Conservation (phyloP, 2,888 invertebrate species). For the Tachystola acroxantha region DNA sequence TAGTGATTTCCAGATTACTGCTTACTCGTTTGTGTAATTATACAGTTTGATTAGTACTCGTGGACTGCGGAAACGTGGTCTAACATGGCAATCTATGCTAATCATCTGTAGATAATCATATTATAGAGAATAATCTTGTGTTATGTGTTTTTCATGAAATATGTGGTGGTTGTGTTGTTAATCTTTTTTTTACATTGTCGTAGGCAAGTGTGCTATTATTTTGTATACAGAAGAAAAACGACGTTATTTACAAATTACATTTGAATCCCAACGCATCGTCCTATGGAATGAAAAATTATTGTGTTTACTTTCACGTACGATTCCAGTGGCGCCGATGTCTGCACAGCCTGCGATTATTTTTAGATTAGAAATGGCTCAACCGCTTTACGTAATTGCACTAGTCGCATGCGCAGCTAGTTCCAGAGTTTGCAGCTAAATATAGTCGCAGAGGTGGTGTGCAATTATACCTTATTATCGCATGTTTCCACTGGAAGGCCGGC, state of each 20-base stretch:
- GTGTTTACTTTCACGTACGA: conserved; percentile 72
- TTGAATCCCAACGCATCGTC: too few species aligned
- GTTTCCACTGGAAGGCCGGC: conserved; percentile 69
- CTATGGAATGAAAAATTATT: conserved; percentile 50
- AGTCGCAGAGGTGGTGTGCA: conserved; percentile 68
- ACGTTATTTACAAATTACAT: too few species aligned
- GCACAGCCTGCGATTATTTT: conserved; percentile 76
- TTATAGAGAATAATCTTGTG: background rate
- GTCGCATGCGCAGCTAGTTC: conserved; percentile 72
- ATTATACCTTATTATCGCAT: conserved; percentile 76
- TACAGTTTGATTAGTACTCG: background rate
- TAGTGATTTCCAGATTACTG: conserved; percentile 8
- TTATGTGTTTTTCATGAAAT: too few species aligned
- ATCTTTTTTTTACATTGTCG: too few species aligned
- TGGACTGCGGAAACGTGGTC: background rate
- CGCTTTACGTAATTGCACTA: conserved; percentile 76
- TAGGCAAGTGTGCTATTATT: too few species aligned
- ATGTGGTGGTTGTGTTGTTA: too few species aligned
- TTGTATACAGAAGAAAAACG: too few species aligned
- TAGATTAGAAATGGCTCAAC: conserved; percentile 79
- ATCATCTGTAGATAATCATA: background rate
- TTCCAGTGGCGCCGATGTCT: conserved; percentile 71
- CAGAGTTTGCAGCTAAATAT: conserved; percentile 75
- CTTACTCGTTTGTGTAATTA: conserved; percentile 3
- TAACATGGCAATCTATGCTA: conserved; percentile 1